Percentiles rank a stretch among this genome's conserved stretches.
These are phyloP conservation scores for Calonectris borealis DNA, from an alignment of 2,113 vertebrate genomes.

Conservation along the genomic window DNA sequence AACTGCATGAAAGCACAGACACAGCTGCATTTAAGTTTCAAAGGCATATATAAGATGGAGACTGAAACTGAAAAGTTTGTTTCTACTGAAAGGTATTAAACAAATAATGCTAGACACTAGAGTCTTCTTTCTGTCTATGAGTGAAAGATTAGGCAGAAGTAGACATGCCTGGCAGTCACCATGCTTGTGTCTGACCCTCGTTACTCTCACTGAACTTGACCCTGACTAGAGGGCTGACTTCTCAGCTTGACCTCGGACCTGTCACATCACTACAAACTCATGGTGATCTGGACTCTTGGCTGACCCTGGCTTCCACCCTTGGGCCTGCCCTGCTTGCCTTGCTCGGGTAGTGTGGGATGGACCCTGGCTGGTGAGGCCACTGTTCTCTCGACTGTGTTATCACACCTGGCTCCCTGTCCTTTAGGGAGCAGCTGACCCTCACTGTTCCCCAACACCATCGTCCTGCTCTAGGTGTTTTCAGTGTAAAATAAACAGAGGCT, in stretches of 20 bases:
- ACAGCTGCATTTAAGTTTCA: not conserved
- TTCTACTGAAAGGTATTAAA: not conserved
- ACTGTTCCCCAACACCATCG: not conserved
- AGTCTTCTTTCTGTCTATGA: not conserved
- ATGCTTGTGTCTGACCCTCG: not conserved
- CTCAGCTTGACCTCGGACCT: not conserved
- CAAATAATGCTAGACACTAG: not conserved
- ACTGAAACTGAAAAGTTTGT: not conserved
- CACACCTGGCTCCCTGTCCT: not conserved
- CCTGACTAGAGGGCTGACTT: not conserved
- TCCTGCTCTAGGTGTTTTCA: not conserved
- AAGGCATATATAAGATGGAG: not conserved
- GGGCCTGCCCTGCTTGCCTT: not conserved
- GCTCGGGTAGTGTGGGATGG: not conserved
- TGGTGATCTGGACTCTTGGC: not conserved
- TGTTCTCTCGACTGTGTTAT: not conserved
- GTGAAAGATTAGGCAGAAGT: not conserved
- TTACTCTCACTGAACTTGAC: not conserved
- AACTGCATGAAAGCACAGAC: constrained; percentile 47
- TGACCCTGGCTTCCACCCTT: not conserved
- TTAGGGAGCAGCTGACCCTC: not conserved
- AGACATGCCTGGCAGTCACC: not conserved
- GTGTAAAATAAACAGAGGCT: not conserved
- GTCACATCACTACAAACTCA: not conserved
- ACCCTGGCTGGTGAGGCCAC: not conserved